These are phyloP conservation scores for Chaenogobius annularis DNA, from an alignment of 2,113 vertebrate genomes.

Conservation along the genomic window DNA sequence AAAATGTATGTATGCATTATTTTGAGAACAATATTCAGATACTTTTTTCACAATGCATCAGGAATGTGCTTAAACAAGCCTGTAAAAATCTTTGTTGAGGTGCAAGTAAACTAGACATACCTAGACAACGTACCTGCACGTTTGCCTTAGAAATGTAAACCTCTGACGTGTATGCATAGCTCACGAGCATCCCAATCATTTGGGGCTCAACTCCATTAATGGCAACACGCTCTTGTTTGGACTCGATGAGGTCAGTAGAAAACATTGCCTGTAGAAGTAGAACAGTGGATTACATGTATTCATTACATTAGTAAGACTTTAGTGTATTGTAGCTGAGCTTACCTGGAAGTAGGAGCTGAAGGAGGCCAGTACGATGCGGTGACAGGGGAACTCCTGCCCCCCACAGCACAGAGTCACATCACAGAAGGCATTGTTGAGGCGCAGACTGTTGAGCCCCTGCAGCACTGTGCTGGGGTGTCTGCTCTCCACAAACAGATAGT, in stretches of 20 bases:
- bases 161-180: slow-evolving; percentile 80
- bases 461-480: slow-evolving; percentile 77
- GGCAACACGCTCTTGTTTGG: slow-evolving; percentile 79
- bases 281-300: too few relatives aligned
- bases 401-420: slow-evolving; percentile 83
- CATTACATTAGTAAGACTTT: not conserved
- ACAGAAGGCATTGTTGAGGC: slow-evolving; percentile 81
- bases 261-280: slow-evolving; percentile 75
- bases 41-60: too few relatives aligned
- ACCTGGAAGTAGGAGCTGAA: slow-evolving; percentile 84
- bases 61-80: too few relatives aligned
- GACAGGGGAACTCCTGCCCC: slow-evolving; percentile 82
- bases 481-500: slow-evolving; percentile 78
- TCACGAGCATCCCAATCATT: slow-evolving; percentile 82
- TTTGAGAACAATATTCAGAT: too few relatives aligned
- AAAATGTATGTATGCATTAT: too few relatives aligned
- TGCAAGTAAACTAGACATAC: too few relatives aligned
- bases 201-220: slow-evolving; percentile 82
- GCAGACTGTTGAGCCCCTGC: slow-evolving; percentile 79
- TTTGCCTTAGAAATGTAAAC: slow-evolving; percentile 81
- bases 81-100: too few relatives aligned
- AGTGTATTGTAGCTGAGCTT: not conserved
- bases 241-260: slow-evolving; percentile 80
- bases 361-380: slow-evolving; percentile 81
- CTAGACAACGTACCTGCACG: too few relatives aligned